phyloP scores from a whole-genome alignment of 1,140 invertebrate genomes.

The Conus ventricosus region DNA sequence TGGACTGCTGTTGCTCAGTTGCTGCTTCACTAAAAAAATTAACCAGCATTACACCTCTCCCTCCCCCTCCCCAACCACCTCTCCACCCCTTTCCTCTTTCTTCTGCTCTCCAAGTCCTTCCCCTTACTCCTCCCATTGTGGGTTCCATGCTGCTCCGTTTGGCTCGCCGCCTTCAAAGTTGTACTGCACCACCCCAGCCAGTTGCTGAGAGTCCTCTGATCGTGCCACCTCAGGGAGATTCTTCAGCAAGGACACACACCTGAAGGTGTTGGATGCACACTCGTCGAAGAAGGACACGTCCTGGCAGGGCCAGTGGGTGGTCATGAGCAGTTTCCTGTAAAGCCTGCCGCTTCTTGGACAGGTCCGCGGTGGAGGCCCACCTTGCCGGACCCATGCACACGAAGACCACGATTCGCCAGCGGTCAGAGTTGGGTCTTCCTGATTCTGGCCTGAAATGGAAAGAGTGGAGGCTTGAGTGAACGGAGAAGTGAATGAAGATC shows the following conservation, averaged over 20 bases:
- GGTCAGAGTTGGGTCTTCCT: constrained; percentile 49
- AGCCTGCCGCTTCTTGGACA: constrained; percentile 50
- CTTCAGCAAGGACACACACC: not conserved
- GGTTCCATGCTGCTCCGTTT: constrained; percentile 47
- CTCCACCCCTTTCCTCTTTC: too few species aligned
- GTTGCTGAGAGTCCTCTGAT: constrained; percentile 41
- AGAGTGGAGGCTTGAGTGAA: too few species aligned
- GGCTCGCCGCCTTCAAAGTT: constrained; percentile 53
- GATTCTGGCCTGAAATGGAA: constrained; percentile 33
- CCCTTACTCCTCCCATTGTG: not conserved
- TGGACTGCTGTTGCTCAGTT: too few species aligned
- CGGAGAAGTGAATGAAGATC: too few species aligned
- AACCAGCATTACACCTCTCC: too few species aligned
- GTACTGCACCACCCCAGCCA: constrained; percentile 53
- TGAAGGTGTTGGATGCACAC: constrained; percentile 9
- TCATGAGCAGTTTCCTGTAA: constrained; percentile 53
- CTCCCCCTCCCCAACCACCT: too few species aligned
- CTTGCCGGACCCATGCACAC: constrained; percentile 64
- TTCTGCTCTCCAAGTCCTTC: too few species aligned
- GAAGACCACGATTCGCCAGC: constrained; percentile 66
- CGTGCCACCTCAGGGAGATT: constrained; percentile 50
- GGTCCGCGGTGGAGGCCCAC: constrained; percentile 53
- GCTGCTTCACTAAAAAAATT: too few species aligned
- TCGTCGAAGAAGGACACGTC: constrained; percentile 46
- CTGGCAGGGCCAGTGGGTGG: constrained; percentile 64